Evolutionary conservation across 2,888 invertebrate species (phyloP).

Genomic region (Drosophila meridiana): DNA sequence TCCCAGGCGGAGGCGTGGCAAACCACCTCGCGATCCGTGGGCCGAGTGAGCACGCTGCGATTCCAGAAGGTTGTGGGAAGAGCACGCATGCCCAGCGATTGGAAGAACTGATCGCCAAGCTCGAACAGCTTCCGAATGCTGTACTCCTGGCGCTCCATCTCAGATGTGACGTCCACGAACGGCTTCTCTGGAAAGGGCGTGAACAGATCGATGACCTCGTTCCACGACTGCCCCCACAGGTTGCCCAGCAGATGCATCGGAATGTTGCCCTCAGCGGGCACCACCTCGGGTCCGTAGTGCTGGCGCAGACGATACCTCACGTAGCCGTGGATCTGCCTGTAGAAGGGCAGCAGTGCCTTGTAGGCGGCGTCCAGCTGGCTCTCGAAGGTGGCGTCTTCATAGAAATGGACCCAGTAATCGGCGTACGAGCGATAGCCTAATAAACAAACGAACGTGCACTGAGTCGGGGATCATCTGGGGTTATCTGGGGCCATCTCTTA

Average conservation of each 20-base stretch:
- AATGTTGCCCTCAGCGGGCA: conserved; percentile 89
- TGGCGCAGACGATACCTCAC: conserved; percentile 89
- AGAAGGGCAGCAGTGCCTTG: conserved; percentile 91
- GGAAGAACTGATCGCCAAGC: conserved; percentile 93
- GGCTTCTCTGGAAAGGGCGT: conserved; percentile 90
- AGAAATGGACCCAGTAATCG: conserved; percentile 90
- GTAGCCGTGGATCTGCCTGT: conserved; percentile 93
- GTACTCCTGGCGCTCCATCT: conserved; percentile 90
- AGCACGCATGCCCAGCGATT: conserved; percentile 91
- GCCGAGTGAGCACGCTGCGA: conserved; percentile 92
- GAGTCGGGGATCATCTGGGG: conserved; percentile 10
- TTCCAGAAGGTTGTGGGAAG: conserved; percentile 93
- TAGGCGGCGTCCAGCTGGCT: conserved; percentile 89
- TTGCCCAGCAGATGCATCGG: conserved; percentile 92
- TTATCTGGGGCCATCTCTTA: conserved; percentile 79
- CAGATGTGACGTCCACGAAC: conserved; percentile 89
- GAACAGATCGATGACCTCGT: conserved; percentile 86
- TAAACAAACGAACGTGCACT: conserved; percentile 16
- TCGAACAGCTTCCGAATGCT: conserved; percentile 91
- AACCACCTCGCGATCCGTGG: conserved; percentile 89
- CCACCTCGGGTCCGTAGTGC: conserved; percentile 89
- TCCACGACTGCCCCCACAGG: conserved; percentile 94
- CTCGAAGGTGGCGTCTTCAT: conserved; percentile 90
- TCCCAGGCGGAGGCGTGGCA: conserved; percentile 97
- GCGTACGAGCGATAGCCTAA: conserved; percentile 89